These are phyloP conservation scores for Ectropis crepuscularia DNA, from an alignment of 2,888 invertebrate genomes.

Conservation along the genomic window DNA sequence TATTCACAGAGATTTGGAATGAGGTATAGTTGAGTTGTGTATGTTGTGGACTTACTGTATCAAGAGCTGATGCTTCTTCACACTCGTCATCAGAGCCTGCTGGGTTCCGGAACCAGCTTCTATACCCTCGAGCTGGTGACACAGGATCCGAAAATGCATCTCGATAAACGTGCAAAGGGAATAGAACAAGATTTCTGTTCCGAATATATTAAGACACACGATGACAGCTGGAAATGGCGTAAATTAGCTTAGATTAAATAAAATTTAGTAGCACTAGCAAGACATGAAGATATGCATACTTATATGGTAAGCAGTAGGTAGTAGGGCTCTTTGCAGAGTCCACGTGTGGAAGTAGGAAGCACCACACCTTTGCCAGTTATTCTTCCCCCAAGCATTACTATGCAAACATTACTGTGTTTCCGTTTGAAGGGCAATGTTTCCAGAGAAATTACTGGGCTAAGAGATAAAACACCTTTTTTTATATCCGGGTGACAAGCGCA, in stretches of 20 bases:
- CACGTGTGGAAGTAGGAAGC: too few species aligned
- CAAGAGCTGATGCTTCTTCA: constrained; percentile 61
- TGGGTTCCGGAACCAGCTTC: constrained; percentile 42
- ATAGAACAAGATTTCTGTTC: constrained; percentile 62
- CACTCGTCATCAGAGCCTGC: constrained; percentile 45
- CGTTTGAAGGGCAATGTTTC: too few species aligned
- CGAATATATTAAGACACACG: constrained; percentile 55
- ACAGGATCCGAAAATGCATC: constrained; percentile 67
- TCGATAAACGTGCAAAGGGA: constrained; percentile 60
- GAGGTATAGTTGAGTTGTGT: neutral
- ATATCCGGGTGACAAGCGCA: too few species aligned
- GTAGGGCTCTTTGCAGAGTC: too few species aligned
- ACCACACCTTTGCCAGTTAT: too few species aligned
- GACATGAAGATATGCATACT: neutral
- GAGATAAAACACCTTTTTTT: too few species aligned
- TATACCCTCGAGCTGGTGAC: constrained; percentile 53
- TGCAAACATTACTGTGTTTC: too few species aligned
- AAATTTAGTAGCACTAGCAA: neutral
- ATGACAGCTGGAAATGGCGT: constrained; percentile 55
- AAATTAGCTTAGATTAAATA: neutral
- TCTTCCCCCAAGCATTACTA: too few species aligned
- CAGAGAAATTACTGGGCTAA: too few species aligned
- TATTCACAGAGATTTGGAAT: too few species aligned
- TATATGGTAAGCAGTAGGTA: neutral
- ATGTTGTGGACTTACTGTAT: constrained; percentile 57